Base-by-base conservation (phyloP, 2,888 invertebrate species). In the Clistopyga incitator region DNA sequence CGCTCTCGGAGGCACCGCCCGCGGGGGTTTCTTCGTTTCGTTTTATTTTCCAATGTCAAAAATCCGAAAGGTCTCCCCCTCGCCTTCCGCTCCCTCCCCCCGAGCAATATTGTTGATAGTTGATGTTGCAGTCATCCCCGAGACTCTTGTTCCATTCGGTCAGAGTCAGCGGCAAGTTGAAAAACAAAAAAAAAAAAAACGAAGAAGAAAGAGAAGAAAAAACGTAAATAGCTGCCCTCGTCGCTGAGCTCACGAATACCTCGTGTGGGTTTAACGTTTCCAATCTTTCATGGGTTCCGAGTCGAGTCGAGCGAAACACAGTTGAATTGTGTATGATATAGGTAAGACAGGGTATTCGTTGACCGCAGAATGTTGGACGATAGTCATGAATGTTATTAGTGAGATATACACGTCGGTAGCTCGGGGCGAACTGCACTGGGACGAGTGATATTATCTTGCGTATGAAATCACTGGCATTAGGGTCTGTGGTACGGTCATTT, bases 51-150 rank as follows among this genome's bases (percentile, higher is more conserved):
- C 86, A 86, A 87, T 90, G 90, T 91, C 90, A 91, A 91, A 91
- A 90, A 85, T 80, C 81, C 78, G 61, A 85, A 78, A 85, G 86
- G 80, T 34, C 34, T 8, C 4, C 34, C 34, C 34, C 84, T 80
- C 87, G n/a, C n/a, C n/a, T n/a, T n/a, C n/a, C n/a, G 29, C 29
- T 2, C 4, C 29, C 4, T 4, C 29, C 3, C 52, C 50, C 68
- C 59, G 59, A 78, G 91, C 91, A 92, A 92, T 92, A 92, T 92
- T 91, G 91, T 92, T 91, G 91, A 91, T 92, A 91, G 88, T 92
- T 91, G 91, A 92, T 92, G 92, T 91, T 90, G 89, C 89, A 90
- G 91, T 86, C 88, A 81, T 83, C 75, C 75, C 76, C 56, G 45
- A n/a, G n/a, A 75, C 78, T 79, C 65, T 61, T 68, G 47, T 75